Evolutionary conservation across 2,797 vertebrate genomes (phyloP).

Genomic region (Arctocebus calabarensis): DNA sequence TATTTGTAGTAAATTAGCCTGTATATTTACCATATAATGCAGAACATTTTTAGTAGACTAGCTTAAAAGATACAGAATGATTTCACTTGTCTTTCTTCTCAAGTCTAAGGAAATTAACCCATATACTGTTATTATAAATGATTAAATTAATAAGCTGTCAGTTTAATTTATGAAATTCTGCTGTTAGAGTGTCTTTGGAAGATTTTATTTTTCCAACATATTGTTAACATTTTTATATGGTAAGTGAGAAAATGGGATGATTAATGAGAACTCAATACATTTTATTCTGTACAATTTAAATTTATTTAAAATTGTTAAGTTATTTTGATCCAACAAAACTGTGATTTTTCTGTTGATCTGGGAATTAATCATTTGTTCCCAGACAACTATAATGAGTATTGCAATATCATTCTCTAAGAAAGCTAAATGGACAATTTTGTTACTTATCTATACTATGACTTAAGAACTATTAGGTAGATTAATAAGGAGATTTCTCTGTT

Average conservation of each 20-base stretch:
- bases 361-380: neutral
- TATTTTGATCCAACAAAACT: constrained; percentile 35
- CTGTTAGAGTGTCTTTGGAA: neutral
- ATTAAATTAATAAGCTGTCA: constrained; percentile 9
- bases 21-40: constrained; percentile 1
- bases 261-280: neutral
- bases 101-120: constrained; percentile 35
- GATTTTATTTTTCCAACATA: constrained; percentile 10
- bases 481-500: neutral
- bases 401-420: constrained; percentile 10
- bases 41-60: constrained; percentile 41
- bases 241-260: constrained; percentile 58
- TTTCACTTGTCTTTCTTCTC: constrained; percentile 29
- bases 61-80: neutral
- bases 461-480: constrained; percentile 19
- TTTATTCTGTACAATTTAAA: constrained; percentile 19
- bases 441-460: neutral
- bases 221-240: neutral
- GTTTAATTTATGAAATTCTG: constrained; percentile 19
- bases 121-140: neutral
- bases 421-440: neutral
- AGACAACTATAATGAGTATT: neutral
- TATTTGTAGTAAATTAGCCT: constrained; percentile 22
- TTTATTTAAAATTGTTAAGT: constrained; percentile 7
- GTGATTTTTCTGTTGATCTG: neutral